Evolutionary conservation across 1,140 invertebrate genomes (phyloP).

Genomic region (Micrasema longulum): DNA sequence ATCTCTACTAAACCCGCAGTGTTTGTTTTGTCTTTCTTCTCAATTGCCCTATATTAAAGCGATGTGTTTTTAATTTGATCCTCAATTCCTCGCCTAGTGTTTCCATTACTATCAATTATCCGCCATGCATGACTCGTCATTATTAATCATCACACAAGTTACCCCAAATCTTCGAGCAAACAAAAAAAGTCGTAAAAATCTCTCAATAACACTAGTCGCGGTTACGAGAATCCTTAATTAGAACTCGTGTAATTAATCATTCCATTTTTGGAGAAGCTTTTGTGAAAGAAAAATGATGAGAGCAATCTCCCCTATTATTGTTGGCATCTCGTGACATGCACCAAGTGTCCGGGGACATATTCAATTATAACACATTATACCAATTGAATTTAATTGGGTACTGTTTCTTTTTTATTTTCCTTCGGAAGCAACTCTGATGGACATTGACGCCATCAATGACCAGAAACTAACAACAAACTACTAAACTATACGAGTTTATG

Average conservation of each 20-base stretch:
- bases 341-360: slow-evolving; percentile 44
- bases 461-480: not conserved
- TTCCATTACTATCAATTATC: no score
- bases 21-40: no score
- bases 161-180: slow-evolving; percentile 17
- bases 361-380: slow-evolving; percentile 50
- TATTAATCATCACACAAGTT: slow-evolving; percentile 13
- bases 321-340: slow-evolving; percentile 32
- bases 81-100: no score
- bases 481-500: no score
- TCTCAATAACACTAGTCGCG: slow-evolving; percentile 26
- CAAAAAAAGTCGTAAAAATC: slow-evolving; percentile 38
- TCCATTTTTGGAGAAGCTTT: not conserved
- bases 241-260: slow-evolving; percentile 25
- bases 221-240: slow-evolving; percentile 27
- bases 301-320: slow-evolving; percentile 40
- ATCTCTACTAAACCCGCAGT: no score
- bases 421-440: slow-evolving; percentile 1
- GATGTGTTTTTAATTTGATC: no score
- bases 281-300: slow-evolving; percentile 4
- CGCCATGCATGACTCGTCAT: slow-evolving; percentile 7
- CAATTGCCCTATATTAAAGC: no score
- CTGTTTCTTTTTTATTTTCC: slow-evolving; percentile 37
- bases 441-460: slow-evolving; percentile 5
- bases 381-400: slow-evolving; percentile 52